A percentile compares a stretch with the other conserved stretches of the same genome.
phyloP scores from a whole-genome alignment of 2,113 vertebrate species.

The Saiga tatarica region DNA sequence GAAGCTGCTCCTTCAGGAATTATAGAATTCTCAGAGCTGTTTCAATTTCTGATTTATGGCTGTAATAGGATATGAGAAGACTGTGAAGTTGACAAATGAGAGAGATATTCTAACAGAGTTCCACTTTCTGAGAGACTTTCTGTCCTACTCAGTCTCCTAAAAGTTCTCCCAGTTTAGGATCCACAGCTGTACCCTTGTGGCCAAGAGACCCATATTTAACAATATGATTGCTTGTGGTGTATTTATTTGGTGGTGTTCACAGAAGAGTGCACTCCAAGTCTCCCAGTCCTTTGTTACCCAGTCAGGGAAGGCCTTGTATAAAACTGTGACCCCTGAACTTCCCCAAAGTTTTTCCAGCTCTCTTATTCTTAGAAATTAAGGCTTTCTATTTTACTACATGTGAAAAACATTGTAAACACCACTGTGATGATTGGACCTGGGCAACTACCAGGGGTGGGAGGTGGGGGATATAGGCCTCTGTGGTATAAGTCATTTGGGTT shows the following conservation, averaged over 20 bases:
- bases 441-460: background rate
- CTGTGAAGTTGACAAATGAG: background rate
- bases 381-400: background rate
- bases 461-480: background rate
- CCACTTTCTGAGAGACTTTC: background rate
- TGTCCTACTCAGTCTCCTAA: background rate
- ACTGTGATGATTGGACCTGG: background rate
- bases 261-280: background rate
- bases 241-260: background rate
- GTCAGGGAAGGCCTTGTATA: background rate
- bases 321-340: background rate
- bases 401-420: background rate
- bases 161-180: background rate
- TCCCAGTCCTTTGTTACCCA: background rate
- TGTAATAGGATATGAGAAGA: background rate
- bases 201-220: background rate
- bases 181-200: background rate
- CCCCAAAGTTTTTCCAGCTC: background rate
- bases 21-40: background rate
- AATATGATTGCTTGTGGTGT: background rate
- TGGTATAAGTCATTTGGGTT: background rate
- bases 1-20: background rate
- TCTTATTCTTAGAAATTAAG: background rate
- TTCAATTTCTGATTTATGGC: background rate
- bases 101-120: background rate